Evolutionary conservation across 2,797 vertebrate genomes (phyloP), one percentile per base, ranked within the genome.

Genomic region (Setipinna tenuifilis): DNA sequence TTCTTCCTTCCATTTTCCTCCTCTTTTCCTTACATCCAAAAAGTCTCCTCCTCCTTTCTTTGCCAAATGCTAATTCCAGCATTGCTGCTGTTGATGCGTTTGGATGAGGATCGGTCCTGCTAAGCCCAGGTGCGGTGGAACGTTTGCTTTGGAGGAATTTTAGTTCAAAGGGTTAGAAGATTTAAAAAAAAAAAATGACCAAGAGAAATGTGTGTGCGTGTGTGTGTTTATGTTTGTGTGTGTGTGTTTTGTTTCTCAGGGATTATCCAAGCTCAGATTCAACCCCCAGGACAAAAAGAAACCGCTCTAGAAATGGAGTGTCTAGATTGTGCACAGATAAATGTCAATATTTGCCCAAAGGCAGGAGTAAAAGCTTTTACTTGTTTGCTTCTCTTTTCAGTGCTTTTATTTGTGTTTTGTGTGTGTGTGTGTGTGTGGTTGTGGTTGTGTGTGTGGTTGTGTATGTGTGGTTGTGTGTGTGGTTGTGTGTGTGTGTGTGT

Each of bases 1-100:
- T 96, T 95, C 93, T 93, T 96, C 95, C 94, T 92, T 95, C 91
- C 91, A 93, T 92, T 92, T 59, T 91, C 87, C 89, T 93, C 93
- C 92, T 93, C 93, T 91, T 95, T 96, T 95, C 92, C 92, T 94
- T 93, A 91, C 95, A 94, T 96, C 93, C 93, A 82, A 62, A 62
- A 59, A 84, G 58, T 82, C 71, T 78, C 46, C 83, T 35, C 25
- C 41, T 48, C 80, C 71, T 81, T 28, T 48, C 61, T 80, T 82
- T 95, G 94, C 96, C 96, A 93, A 97, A 97, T 98, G 97, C 95
- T 97, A 97, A 98, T 97, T 95, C 92, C 84, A 91, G 83, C 94
- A 89, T 94, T 93, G 91, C 94, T 89, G 92, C 93, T 93, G 90
- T 93, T 94, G 95, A 95, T 93, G 94, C 92, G 93, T 31, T 31